Conservation (phyloP, 2,113 vertebrate species). For the Istiophorus platypterus region DNA sequence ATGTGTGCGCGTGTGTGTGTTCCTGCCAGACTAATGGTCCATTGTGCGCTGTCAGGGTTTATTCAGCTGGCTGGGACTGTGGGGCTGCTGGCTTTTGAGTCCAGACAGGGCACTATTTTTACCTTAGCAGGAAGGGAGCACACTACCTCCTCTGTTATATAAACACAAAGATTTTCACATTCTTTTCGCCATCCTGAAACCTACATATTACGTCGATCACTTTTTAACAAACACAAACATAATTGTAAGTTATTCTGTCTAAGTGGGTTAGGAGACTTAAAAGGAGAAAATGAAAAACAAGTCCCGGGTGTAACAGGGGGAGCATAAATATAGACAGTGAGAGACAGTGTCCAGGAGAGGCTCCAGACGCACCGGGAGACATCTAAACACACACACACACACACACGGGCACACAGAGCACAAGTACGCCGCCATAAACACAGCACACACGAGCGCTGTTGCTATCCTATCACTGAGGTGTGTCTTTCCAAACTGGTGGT, state of each 20-base stretch:
- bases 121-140: constrained; percentile 62
- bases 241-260: constrained; percentile 8
- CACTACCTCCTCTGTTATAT: constrained; percentile 44
- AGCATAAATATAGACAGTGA: constrained; percentile 23
- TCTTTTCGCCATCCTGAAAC: constrained; percentile 24
- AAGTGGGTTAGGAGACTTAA: not conserved
- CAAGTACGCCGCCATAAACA: constrained; percentile 5
- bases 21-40: constrained; percentile 69
- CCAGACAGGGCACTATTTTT: constrained; percentile 71
- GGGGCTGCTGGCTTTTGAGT: constrained; percentile 63
- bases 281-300: not conserved
- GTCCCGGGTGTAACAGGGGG: not conserved
- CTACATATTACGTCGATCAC: constrained; percentile 13
- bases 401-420: constrained; percentile 2
- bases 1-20: constrained; percentile 37
- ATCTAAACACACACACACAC: constrained; percentile 31
- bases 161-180: constrained; percentile 30
- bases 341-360: not conserved
- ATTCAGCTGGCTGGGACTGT: constrained; percentile 66
- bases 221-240: not conserved
- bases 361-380: constrained; percentile 4
- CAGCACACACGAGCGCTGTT: constrained; percentile 27
- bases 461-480: constrained; percentile 47
- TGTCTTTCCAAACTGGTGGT: constrained; percentile 66
- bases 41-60: constrained; percentile 77